Conservation (phyloP, 2,113 vertebrate genomes). For the Peromyscus leucopus region DNA sequence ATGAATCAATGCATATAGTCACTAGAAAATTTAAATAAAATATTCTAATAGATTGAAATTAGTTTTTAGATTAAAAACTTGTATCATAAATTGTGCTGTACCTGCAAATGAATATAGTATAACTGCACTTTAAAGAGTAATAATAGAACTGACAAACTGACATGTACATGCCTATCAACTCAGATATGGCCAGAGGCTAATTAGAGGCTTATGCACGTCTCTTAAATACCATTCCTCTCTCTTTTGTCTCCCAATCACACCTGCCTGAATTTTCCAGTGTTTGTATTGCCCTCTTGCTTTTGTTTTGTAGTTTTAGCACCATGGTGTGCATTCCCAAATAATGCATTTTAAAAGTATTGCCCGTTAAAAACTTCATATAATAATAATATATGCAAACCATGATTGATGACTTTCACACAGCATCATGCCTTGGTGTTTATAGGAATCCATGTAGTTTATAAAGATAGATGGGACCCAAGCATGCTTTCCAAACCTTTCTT, state of each 20-base stretch:
- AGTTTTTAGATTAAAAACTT: slow-evolving; percentile 23
- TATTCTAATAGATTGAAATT: background rate
- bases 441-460: background rate
- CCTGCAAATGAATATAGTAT: background rate
- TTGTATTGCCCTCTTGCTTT: slow-evolving; percentile 37
- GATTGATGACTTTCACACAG: background rate
- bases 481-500: background rate
- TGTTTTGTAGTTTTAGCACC: slow-evolving; percentile 28
- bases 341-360: background rate
- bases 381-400: background rate
- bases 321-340: background rate
- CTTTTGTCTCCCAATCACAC: background rate
- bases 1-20: background rate
- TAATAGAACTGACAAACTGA: background rate
- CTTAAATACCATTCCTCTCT: background rate
- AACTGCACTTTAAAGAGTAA: background rate
- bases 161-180: background rate
- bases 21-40: slow-evolving; percentile 21
- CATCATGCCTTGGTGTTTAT: background rate
- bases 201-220: background rate
- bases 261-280: background rate
- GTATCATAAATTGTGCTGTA: background rate
- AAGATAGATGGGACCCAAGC: background rate
- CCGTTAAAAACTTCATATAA: background rate
- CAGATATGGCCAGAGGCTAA: background rate